Evolutionary conservation across 2,888 invertebrate species (phyloP).

Genomic region (Ametastegia equiseti): DNA sequence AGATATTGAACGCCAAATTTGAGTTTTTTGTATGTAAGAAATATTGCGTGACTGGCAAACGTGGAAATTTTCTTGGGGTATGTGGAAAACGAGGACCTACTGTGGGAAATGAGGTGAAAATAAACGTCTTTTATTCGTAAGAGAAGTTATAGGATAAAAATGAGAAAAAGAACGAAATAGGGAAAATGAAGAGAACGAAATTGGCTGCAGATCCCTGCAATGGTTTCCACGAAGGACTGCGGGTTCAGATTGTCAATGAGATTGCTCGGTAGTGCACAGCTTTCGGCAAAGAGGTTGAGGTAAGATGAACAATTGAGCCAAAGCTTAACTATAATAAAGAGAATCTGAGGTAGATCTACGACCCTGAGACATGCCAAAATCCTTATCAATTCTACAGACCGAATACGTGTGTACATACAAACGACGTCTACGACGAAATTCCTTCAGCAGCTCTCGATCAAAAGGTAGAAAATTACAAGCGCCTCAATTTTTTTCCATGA

Average conservation of each 20-base stretch:
- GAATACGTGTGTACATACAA: not conserved
- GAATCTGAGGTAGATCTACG: not conserved
- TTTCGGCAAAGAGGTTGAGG: not conserved
- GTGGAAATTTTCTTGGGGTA: not conserved
- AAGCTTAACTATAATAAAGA: not conserved
- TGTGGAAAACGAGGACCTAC: not conserved
- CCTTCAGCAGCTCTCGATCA: not conserved
- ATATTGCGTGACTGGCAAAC: not conserved
- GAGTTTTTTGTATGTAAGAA: not conserved
- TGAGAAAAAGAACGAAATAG: not conserved
- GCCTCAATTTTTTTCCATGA: slow-evolving; percentile 14
- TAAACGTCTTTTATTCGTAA: slow-evolving; percentile 3
- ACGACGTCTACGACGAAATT: not conserved
- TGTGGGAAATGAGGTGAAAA: not conserved
- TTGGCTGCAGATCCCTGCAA: slow-evolving; percentile 4
- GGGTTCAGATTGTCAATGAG: not conserved
- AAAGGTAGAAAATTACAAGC: slow-evolving; percentile 12
- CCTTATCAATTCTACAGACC: not conserved
- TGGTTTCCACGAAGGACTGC: not conserved
- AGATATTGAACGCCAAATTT: no score
- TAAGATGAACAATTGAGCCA: not conserved
- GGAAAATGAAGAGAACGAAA: not conserved
- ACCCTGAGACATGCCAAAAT: not conserved
- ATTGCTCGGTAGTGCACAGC: not conserved
- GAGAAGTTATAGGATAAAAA: not conserved